Evolutionary conservation across 2,113 vertebrate genomes (phyloP).

Genomic region (Spermophilus dauricus): DNA sequence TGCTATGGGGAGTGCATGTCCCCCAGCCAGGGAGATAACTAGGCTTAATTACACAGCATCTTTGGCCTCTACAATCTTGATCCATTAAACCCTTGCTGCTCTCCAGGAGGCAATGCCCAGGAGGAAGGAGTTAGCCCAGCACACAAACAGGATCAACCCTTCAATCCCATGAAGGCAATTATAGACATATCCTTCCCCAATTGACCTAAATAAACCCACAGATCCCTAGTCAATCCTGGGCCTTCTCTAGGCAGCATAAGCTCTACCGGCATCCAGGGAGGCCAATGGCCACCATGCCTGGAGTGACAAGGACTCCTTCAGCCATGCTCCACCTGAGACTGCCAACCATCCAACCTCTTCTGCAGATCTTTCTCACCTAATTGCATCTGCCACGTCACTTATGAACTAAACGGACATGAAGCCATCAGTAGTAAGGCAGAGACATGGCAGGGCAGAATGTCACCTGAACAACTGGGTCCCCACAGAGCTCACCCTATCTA

Average conservation of each 20-base stretch:
- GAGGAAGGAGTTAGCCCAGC: conserved; percentile 72
- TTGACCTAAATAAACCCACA: conserved; percentile 33
- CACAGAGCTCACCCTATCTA: neutral
- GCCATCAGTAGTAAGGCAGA: neutral
- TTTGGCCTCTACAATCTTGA: conserved; percentile 47
- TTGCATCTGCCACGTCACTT: neutral
- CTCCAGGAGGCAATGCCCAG: conserved; percentile 57
- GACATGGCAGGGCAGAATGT: neutral
- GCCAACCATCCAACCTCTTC: neutral
- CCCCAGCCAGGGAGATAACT: conserved; percentile 23
- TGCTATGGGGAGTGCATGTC: neutral
- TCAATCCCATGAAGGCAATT: conserved; percentile 60
- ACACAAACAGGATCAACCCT: conserved; percentile 61
- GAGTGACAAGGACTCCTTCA: neutral
- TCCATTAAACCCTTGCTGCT: conserved; percentile 72
- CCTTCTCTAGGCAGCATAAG: neutral
- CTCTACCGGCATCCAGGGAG: neutral
- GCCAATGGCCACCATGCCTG: rapidly evolving
- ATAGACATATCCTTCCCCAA: conserved; percentile 58
- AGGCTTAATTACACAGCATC: conserved; percentile 65
- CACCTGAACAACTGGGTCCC: neutral
- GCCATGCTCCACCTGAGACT: neutral
- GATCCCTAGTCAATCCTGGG: neutral
- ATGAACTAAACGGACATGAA: neutral
- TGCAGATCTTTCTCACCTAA: neutral